phyloP scores from a whole-genome alignment of 2,113 vertebrate species.

The Ophiodon elongatus region DNA sequence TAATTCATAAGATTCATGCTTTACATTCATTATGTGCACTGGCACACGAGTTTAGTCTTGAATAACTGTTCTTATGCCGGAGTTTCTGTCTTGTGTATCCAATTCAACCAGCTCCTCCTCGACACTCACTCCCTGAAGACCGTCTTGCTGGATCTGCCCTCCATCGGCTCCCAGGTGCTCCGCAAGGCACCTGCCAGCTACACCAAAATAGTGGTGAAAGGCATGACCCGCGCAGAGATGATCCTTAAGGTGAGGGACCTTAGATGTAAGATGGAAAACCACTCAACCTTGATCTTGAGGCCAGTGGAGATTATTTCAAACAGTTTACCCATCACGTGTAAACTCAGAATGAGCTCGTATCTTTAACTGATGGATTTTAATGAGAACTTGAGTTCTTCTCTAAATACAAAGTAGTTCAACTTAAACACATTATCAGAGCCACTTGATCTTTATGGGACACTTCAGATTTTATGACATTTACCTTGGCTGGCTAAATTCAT shows the following conservation, averaged over 20 bases:
- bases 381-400: conserved; percentile 11
- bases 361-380: conserved; percentile 43
- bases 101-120: conserved; percentile 89
- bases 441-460: conserved; percentile 46
- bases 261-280: conserved; percentile 47
- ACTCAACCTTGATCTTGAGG: conserved; percentile 13
- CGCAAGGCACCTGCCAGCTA: conserved; percentile 98
- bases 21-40: not conserved
- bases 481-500: conserved; percentile 48
- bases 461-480: conserved; percentile 63
- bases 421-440: conserved; percentile 42
- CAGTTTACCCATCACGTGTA: conserved; percentile 50
- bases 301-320: conserved; percentile 37
- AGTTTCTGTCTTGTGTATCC: not conserved
- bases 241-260: conserved; percentile 93
- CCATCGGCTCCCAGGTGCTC: conserved; percentile 97
- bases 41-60: not conserved
- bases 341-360: conserved; percentile 35
- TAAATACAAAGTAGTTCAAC: conserved; percentile 46
- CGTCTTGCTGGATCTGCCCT: conserved; percentile 95
- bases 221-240: conserved; percentile 99
- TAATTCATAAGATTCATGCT: not conserved
- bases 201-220: conserved; percentile 99
- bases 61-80: not conserved
- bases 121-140: conserved; percentile 99